These are phyloP conservation scores for Tragelaphus oryx DNA, from an alignment of 2,797 vertebrate genomes.

Conservation along the genomic window DNA sequence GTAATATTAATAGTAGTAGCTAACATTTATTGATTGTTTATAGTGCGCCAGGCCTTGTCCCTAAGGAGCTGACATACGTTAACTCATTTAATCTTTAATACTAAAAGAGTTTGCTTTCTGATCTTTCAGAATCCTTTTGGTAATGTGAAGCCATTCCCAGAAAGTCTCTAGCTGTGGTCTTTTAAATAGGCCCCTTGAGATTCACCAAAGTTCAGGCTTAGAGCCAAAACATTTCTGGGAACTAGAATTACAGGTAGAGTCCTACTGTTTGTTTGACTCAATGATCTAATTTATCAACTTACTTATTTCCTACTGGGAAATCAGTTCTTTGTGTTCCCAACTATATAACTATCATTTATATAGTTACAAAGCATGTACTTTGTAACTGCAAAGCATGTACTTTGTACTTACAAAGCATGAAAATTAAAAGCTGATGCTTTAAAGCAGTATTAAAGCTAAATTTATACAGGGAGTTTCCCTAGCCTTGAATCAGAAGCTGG, in stretches of 20 bases:
- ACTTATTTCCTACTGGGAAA: neutral
- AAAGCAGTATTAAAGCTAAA: neutral
- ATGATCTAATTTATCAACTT: neutral
- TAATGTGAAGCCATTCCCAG: neutral
- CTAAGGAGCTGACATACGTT: neutral
- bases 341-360: neutral
- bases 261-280: neutral
- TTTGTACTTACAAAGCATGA: neutral
- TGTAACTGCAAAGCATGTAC: neutral
- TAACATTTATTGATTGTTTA: neutral
- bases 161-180: neutral
- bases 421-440: neutral
- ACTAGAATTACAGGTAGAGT: neutral
- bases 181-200: neutral
- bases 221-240: neutral
- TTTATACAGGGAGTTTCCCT: neutral
- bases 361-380: neutral
- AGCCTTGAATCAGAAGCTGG: neutral
- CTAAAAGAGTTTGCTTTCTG: neutral
- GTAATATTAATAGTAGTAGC: neutral
- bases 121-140: neutral
- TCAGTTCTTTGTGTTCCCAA: neutral
- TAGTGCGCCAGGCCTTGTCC: neutral
- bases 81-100: neutral
- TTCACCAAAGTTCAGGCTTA: neutral